Evolutionary conservation across 2,797 vertebrate species (phyloP).

Genomic region (Argyrosomus regius): DNA sequence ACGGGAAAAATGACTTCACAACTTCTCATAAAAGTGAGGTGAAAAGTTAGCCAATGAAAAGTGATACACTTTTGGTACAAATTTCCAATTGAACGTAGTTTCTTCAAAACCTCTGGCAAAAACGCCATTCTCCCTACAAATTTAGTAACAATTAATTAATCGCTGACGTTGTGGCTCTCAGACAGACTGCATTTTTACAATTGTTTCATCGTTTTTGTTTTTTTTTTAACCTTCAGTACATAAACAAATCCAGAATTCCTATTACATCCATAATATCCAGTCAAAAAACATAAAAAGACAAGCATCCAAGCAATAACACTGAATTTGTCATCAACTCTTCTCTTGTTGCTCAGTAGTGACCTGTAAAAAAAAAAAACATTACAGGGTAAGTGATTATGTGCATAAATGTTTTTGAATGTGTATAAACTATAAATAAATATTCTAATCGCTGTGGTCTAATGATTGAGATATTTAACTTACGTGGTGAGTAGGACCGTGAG

Average conservation of each 20-base stretch:
- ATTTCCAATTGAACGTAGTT: not conserved
- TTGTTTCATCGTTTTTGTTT: not conserved
- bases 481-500: slow-evolving; percentile 94
- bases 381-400: not conserved
- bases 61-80: not conserved
- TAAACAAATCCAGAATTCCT: slow-evolving; percentile 27
- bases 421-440: not conserved
- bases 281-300: slow-evolving; percentile 43
- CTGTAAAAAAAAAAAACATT: slow-evolving; percentile 43
- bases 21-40: not conserved
- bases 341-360: slow-evolving; percentile 76
- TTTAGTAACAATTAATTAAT: not conserved
- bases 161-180: not conserved
- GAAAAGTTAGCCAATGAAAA: not conserved
- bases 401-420: not conserved
- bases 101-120: not conserved
- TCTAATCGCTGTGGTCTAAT: not conserved
- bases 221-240: slow-evolving; percentile 26
- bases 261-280: slow-evolving; percentile 18
- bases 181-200: not conserved
- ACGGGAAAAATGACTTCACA: not conserved
- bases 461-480: slow-evolving; percentile 81
- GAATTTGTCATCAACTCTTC: slow-evolving; percentile 15
- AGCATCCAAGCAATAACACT: slow-evolving; percentile 42
- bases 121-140: not conserved